A percentile compares a stretch with the other conserved stretches of the same genome.
Evolutionary conservation across 2,113 vertebrate genomes (phyloP).

Genomic region (Sorex fumeus): DNA sequence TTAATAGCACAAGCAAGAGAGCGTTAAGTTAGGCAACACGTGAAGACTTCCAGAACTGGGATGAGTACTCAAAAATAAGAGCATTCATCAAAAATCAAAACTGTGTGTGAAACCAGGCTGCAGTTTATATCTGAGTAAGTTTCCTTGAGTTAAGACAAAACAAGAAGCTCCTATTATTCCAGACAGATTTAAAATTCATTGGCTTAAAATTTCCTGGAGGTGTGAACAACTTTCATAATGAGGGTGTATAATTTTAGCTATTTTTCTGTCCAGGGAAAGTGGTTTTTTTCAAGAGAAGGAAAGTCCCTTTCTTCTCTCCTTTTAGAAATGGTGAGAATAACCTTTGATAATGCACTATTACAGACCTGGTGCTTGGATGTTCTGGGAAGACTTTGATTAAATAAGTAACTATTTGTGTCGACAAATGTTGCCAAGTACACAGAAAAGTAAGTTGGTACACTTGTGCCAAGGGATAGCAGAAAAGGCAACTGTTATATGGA

Average conservation of each 20-base stretch:
- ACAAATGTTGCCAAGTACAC: constrained; percentile 75
- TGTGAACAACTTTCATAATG: not conserved
- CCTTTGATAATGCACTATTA: not conserved
- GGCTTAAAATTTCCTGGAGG: constrained; percentile 37
- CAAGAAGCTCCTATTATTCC: not conserved
- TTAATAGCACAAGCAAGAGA: not conserved
- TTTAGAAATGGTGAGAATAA: constrained; percentile 42
- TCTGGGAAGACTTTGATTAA: constrained; percentile 71
- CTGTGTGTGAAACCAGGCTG: not conserved
- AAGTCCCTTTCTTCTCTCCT: constrained; percentile 2
- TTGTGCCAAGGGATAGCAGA: not conserved
- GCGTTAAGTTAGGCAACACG: not conserved
- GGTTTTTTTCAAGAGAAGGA: constrained; percentile 53
- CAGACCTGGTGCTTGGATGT: constrained; percentile 17
- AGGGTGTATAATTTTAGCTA: not conserved
- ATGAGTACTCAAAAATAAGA: not conserved
- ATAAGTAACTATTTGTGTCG: constrained; percentile 64
- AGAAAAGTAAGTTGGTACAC: constrained; percentile 35
- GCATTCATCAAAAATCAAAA: not conserved
- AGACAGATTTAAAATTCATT: not conserved
- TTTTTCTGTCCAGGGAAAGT: constrained; percentile 4
- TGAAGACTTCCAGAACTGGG: not conserved
- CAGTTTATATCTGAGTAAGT: not conserved
- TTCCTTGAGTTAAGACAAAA: not conserved
- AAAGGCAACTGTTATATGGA: constrained; percentile 62